phyloP scores from a whole-genome alignment of 2,888 invertebrate genomes.

The Eutolmus rufibarbis region DNA sequence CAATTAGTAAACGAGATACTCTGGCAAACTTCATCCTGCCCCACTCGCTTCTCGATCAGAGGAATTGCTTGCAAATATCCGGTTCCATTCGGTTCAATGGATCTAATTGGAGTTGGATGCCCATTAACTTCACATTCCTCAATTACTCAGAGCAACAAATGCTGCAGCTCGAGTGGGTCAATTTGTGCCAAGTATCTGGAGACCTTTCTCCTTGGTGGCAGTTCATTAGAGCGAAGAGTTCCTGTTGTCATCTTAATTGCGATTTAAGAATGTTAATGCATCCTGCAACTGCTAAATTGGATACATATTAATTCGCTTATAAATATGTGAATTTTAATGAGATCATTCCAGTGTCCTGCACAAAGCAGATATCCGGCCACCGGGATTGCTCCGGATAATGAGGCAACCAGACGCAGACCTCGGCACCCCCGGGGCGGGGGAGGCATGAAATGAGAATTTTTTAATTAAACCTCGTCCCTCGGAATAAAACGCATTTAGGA shows the following conservation, averaged over 20 bases:
- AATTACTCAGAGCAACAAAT: conserved; percentile 37
- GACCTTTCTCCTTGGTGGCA: not conserved
- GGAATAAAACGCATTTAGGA: not conserved
- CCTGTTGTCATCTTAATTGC: conserved; percentile 28
- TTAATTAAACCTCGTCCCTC: not conserved
- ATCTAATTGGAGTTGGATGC: conserved; percentile 19
- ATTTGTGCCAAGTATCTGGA: conserved; percentile 4
- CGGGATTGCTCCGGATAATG: not conserved
- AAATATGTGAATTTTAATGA: conserved; percentile 12
- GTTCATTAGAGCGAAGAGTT: conserved; percentile 9
- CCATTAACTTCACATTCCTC: conserved; percentile 33
- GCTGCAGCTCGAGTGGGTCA: not conserved
- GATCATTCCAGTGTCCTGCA: not conserved
- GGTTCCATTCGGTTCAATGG: conserved; percentile 26
- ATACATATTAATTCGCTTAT: not conserved
- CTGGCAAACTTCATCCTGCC: not conserved
- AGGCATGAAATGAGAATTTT: not conserved
- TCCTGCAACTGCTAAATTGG: not conserved
- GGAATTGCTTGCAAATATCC: conserved; percentile 30
- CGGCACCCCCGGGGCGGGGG: not conserved
- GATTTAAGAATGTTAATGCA: conserved; percentile 17
- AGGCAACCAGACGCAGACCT: not conserved
- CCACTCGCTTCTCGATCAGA: not conserved
- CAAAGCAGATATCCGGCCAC: not conserved
- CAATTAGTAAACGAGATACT: conserved; percentile 24